Percentiles rank a stretch among this genome's conserved stretches.
phyloP scores from a whole-genome alignment of 2,888 invertebrate genomes.

The Aspidiotus destructor region DNA sequence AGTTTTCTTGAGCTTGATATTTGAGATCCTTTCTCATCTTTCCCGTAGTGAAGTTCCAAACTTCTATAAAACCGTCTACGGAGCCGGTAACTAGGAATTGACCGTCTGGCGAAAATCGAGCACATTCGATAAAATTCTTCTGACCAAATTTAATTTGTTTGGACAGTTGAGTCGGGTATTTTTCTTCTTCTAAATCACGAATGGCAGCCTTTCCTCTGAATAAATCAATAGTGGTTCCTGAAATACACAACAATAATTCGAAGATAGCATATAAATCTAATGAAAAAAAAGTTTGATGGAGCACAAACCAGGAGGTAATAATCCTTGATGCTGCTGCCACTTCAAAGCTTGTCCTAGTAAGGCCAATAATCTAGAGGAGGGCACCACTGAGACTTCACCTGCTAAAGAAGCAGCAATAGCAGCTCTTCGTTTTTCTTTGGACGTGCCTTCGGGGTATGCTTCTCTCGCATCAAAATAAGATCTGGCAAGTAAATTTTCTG shows the following conservation, averaged over 20 bases:
- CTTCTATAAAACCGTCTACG: constrained; percentile 97
- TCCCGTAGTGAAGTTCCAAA: constrained; percentile 99
- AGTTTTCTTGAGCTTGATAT: constrained; percentile 98
- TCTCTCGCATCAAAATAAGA: constrained; percentile 98
- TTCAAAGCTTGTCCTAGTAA: constrained; percentile 94
- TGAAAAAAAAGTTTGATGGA: not conserved
- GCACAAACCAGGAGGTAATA: constrained; percentile 68
- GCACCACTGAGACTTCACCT: constrained; percentile 97
- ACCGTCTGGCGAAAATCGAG: constrained; percentile 95
- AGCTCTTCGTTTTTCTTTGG: constrained; percentile 88
- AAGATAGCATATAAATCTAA: not conserved
- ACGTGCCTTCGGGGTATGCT: constrained; percentile 90
- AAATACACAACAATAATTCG: constrained; percentile 3
- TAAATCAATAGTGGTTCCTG: constrained; percentile 93
- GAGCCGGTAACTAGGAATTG: constrained; percentile 97
- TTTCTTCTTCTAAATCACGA: constrained; percentile 96
- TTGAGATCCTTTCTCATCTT: constrained; percentile 98
- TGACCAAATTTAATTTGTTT: constrained; percentile 95
- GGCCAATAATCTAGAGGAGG: constrained; percentile 85
- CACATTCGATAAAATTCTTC: constrained; percentile 95
- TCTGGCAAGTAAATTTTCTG: constrained; percentile 86
- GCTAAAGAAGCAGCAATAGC: constrained; percentile 88
- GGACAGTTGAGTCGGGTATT: constrained; percentile 88
- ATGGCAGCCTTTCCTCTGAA: constrained; percentile 99
- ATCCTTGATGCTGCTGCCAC: constrained; percentile 99